Percentiles rank a stretch among this genome's conserved stretches.
Evolutionary conservation across 2,113 vertebrate genomes (phyloP).

Genomic region (Nothobranchius furzeri): DNA sequence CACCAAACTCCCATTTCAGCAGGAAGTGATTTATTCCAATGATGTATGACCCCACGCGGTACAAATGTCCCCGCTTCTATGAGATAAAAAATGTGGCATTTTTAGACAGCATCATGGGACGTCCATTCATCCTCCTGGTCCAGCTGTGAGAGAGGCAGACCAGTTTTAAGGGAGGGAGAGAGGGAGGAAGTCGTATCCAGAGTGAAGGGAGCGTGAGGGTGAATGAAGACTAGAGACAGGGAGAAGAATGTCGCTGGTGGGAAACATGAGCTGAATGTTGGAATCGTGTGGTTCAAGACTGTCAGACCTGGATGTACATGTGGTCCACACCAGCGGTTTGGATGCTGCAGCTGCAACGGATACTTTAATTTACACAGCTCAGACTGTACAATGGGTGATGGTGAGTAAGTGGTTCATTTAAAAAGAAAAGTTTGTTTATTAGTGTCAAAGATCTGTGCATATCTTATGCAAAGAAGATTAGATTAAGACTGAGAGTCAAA

Average conservation of each 20-base stretch:
- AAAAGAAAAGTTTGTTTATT: not conserved
- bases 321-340: not conserved
- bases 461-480: too few species aligned
- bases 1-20: conserved; percentile 29
- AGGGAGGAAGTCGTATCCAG: conserved; percentile 25
- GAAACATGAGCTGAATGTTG: not conserved
- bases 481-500: too few species aligned
- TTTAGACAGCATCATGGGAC: not conserved
- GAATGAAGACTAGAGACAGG: conserved; percentile 38
- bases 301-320: not conserved
- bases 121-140: conserved; percentile 1
- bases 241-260: conserved; percentile 9
- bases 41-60: conserved; percentile 1
- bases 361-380: conserved; percentile 25
- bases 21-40: conserved; percentile 25
- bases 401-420: conserved; percentile 41
- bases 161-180: not conserved
- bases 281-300: not conserved
- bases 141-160: conserved; percentile 1
- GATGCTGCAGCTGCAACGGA: conserved; percentile 29
- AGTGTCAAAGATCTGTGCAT: too few species aligned
- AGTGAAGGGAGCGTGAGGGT: conserved; percentile 30
- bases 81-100: not conserved
- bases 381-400: conserved; percentile 41
- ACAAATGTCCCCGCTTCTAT: conserved; percentile 1